phyloP scores from a whole-genome alignment of 1,140 invertebrate species.

The Lethocerus indicus region DNA sequence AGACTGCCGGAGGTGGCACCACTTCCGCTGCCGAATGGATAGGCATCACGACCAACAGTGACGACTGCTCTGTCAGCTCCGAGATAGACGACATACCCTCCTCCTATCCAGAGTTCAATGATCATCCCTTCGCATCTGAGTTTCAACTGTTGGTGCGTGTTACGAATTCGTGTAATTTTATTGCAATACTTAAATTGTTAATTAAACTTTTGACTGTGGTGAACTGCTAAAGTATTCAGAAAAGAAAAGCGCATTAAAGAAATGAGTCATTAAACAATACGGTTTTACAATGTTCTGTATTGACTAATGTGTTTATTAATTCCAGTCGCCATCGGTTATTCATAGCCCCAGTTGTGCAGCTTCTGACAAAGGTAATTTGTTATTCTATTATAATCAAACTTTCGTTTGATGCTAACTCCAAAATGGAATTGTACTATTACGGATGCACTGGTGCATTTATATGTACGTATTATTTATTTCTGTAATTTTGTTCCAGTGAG shows the following conservation, averaged over 20 bases:
- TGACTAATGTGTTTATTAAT: constrained; percentile 14
- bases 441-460: background rate
- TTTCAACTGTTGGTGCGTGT: constrained; percentile 36
- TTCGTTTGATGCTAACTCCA: background rate
- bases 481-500: constrained; percentile 41
- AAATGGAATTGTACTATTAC: background rate
- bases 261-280: background rate
- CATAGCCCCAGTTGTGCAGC: constrained; percentile 46
- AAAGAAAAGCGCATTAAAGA: no score
- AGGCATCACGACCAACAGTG: constrained; percentile 69
- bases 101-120: constrained; percentile 34
- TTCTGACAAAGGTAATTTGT: constrained; percentile 51
- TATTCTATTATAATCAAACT: background rate
- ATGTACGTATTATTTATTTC: background rate
- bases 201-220: constrained; percentile 10
- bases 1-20: constrained; percentile 27
- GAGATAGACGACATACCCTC: constrained; percentile 48
- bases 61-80: constrained; percentile 67
- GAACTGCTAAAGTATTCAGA: no score
- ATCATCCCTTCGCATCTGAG: constrained; percentile 49
- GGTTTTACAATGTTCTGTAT: background rate
- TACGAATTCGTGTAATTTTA: background rate
- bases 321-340: constrained; percentile 42
- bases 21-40: constrained; percentile 66
- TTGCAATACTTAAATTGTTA: background rate